Percentiles rank a stretch among this genome's conserved stretches.
These are phyloP conservation scores for Enoplosus armatus DNA, from an alignment of 2,797 vertebrate species.

Conservation along the genomic window DNA sequence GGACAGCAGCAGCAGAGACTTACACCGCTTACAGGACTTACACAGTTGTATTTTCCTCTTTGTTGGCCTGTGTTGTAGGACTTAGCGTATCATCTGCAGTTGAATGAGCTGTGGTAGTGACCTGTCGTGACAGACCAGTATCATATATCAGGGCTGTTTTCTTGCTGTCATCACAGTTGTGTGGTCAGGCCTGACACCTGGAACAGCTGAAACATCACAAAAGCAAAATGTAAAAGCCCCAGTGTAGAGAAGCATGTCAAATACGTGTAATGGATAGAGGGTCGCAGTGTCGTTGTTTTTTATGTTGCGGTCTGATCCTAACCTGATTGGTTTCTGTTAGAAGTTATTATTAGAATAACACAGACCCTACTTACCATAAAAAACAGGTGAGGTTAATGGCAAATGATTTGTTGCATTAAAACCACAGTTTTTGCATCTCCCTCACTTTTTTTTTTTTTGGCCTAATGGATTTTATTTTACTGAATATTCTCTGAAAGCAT, in stretches of 20 bases:
- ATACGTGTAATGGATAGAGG: constrained; percentile 79
- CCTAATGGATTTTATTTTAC: constrained; percentile 85
- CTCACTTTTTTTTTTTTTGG: constrained; percentile 77
- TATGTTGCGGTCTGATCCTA: constrained; percentile 59
- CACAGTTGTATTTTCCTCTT: constrained; percentile 53
- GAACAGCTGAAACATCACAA: constrained; percentile 81
- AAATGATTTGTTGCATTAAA: constrained; percentile 85
- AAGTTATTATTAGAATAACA: constrained; percentile 76
- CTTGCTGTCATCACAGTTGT: constrained; percentile 52
- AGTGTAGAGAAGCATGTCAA: constrained; percentile 65
- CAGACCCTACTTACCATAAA: constrained; percentile 81
- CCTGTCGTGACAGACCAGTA: constrained; percentile 66
- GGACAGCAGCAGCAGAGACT: constrained; percentile 65
- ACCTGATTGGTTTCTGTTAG: constrained; percentile 75
- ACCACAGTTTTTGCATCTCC: constrained; percentile 80
- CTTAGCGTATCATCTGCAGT: constrained; percentile 68
- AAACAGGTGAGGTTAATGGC: constrained; percentile 85
- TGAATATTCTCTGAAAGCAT: constrained; percentile 78
- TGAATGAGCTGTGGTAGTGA: constrained; percentile 69
- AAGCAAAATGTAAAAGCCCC: constrained; percentile 76
- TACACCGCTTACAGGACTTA: constrained; percentile 61
- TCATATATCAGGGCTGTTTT: constrained; percentile 63
- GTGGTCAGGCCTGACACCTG: constrained; percentile 66
- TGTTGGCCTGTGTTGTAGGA: constrained; percentile 62
- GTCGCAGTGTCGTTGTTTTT: constrained; percentile 70